Base-by-base conservation (phyloP, 2,888 invertebrate species). In the Sarcophaga rosellei region DNA sequence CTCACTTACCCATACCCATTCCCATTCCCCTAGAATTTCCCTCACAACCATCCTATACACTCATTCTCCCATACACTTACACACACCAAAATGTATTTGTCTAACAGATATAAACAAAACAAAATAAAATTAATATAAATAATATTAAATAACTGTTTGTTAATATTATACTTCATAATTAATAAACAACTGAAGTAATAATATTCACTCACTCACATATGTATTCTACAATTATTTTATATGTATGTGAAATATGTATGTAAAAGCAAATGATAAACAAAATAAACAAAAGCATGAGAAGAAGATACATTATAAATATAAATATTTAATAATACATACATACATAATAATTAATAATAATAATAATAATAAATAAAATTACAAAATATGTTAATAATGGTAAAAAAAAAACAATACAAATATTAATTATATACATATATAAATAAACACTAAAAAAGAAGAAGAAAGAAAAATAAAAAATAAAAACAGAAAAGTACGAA, bases 391-490 rank as follows among this genome's bases (percentile, higher is more conserved):
- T 78, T 75, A 87, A 78, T 74, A 66, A 78, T 61, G 63, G 35
- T 70, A 80, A 75, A 45, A 63, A 65, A 15, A 63, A 45, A 77
- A 66, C 45, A 74, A 63, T 21, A 74, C 12, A 53, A 53, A 15
- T 5, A 53, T 3, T 0, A 8, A 70, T 53, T 44, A 45, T 17
- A 74, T 66, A 84, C 69, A 75, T 59, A 72, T n/a, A n/a, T n/a
- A n/a, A 73, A 83, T 79, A 79, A 66, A 76, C 72, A 82, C 84
- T 74, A 85, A 87, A 87, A 85, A 87, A 87, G 77, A 75, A 45
- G 65, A 72, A 70, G 25, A 25, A 25, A 5, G 5, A 53, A 12
- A 73, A 73, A 84, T 73, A 79, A 72, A 76, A 65, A 82, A 81
- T 74, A 85, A 87, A 87, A 73, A 76, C 25, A 73, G 59, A 61